Percentiles rank a stretch among this genome's conserved stretches.
These are phyloP conservation scores for Caenorhabditis tropicalis DNA, from an alignment of 1,140 invertebrate genomes.

Conservation along the genomic window DNA sequence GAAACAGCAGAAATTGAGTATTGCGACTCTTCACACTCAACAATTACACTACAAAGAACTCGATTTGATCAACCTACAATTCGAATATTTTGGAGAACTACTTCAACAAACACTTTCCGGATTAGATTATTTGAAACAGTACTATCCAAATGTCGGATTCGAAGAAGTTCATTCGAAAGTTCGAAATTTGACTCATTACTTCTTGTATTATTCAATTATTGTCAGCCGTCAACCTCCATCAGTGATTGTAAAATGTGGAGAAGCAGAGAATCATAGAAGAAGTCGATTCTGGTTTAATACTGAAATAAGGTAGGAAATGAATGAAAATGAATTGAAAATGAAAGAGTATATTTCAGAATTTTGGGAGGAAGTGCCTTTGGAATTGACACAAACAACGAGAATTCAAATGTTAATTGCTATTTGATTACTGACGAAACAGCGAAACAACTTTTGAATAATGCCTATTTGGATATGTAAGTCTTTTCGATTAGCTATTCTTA, in stretches of 20 bases:
- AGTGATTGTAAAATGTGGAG: slow-evolving; percentile 71
- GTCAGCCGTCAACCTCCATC: slow-evolving; percentile 66
- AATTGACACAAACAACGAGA: slow-evolving; percentile 62
- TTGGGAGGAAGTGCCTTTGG: slow-evolving; percentile 70
- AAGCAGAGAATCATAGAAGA: slow-evolving; percentile 71
- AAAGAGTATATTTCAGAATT: slow-evolving; percentile 62
- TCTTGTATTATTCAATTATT: slow-evolving; percentile 71
- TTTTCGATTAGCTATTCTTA: not conserved
- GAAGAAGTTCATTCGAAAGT: slow-evolving; percentile 64
- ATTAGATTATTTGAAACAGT: slow-evolving; percentile 60
- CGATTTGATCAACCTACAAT: slow-evolving; percentile 68
- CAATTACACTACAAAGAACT: slow-evolving; percentile 66
- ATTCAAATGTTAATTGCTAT: slow-evolving; percentile 65
- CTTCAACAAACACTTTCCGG: slow-evolving; percentile 70
- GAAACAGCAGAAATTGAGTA: slow-evolving; percentile 69
- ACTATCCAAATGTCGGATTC: slow-evolving; percentile 67
- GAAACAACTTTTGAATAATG: slow-evolving; percentile 67
- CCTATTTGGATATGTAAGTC: slow-evolving; percentile 69
- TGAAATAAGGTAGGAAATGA: slow-evolving; percentile 69
- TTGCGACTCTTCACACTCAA: slow-evolving; percentile 70
- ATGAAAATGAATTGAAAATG: too few species aligned
- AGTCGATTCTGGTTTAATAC: slow-evolving; percentile 72
- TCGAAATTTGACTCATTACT: slow-evolving; percentile 68
- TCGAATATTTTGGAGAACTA: slow-evolving; percentile 71
- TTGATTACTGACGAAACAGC: slow-evolving; percentile 71